Base-by-base conservation (phyloP, 2,113 vertebrate genomes). In the Pteropus alecto region DNA sequence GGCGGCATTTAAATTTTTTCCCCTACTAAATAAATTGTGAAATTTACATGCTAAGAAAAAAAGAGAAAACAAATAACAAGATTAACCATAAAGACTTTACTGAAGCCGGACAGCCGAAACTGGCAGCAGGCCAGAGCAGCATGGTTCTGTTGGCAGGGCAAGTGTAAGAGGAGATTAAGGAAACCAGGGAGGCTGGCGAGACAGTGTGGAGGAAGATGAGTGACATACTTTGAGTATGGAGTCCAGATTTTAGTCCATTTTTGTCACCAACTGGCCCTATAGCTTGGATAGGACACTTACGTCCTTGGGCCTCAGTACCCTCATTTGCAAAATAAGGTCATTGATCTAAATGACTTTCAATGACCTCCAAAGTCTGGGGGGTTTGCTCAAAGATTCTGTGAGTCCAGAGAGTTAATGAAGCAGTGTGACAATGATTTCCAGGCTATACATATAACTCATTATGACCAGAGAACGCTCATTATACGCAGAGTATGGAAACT, bases 81-180 rank as follows among this genome's bases (percentile, higher is more conserved):
- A 93, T 96, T 96, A 94, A 89, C 73, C 58, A 86, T 65, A 77
- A 97, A 78, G 88, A 91, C n/a, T 85, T 74, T 89, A 60, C 71
- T 46, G 86, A 88, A 82, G 48, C 79, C n/a, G 43, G 79, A 82
- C 33, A 92, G 85, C 60, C 61, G 54, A 87, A 74, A 51, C 24
- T 91, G 93, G 96, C 77, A 54, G 85, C 76, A 87, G 38, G 43
- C 22, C 91, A 89, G 33, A 76, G 56, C 28, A 85, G 41, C 33
- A 51, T 3, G 60, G 67, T 70, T n/a, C 85, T 81, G 18, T 22
- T 90, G 93, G 76, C 87, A 90, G 48, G 76, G 35, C 93, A 86
- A 65, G 43, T 56, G 0, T 24, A 58, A 86, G 91, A 90, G 24
- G 46, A 51, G 48, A 79, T 83, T 90, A 86, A 88, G 78, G 51